Base-by-base conservation (phyloP, 2,113 vertebrate genomes). In the Anser cygnoides region DNA sequence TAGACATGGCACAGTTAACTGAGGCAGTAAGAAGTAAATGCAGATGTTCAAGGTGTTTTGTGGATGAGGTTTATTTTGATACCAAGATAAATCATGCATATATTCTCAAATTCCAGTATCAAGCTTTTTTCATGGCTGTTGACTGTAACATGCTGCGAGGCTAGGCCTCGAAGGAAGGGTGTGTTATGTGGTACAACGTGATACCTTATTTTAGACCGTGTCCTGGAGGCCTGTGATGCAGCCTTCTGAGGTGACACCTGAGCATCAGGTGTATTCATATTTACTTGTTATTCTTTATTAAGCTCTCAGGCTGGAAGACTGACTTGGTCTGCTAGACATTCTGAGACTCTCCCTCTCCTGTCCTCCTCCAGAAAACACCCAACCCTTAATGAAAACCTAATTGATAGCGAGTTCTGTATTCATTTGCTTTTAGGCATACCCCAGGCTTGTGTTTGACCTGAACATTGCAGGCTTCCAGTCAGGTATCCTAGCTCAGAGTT, bases 401-500 rank as follows among this genome's bases (percentile, higher is more conserved):
- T 59, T 46, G 28, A 49, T 37, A n/a, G 19, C 0, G 22, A 76
- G 16, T 12, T 85, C 33, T 91, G 49, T 58, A 39, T 33, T 54
- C 5, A 1, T 54, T 68, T 82, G 50, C 37, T 91, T 72, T 76
- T 9, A 83, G 75, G 50, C 58, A 26, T 20, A 26, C n/a, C 44
- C 2, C 7, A n/a, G 75, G 71, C 55, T 62, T 2, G 0, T 3
- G 31, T 67, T 55, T 83, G 79, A 61, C 31, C 50, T 55, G 54
- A 39, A 33, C 0, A 4, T 33, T 57, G 23, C 37, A 54, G 49
- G 29, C 85, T 58, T 88, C 55, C 62, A 62, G 22, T 9, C 46
- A n/a, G 68, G 23, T 65, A 39, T 39, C 70, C 0, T 0, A 62
- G 39, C 37, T 70, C 1, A 0, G 43, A 77, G 26, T 31, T 89